Conservation (phyloP, 2,888 invertebrate species). For the Torymus tubicola region DNA sequence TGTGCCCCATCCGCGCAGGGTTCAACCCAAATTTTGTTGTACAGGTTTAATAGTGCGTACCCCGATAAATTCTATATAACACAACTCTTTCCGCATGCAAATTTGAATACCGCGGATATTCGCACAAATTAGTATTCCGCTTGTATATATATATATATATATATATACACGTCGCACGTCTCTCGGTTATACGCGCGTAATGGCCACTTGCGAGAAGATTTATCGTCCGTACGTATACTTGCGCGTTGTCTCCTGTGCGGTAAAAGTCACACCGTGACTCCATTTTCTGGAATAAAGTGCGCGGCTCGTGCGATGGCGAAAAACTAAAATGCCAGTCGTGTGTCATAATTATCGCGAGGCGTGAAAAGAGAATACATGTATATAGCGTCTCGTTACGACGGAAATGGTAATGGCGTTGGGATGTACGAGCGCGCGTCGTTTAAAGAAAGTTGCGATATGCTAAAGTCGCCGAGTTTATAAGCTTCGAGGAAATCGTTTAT, state of each 20-base stretch:
- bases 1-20: too few relatives aligned
- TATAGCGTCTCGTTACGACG: background rate
- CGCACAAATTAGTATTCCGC: constrained; percentile 20
- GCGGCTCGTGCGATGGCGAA: background rate
- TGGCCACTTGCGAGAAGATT: constrained; percentile 27
- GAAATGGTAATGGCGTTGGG: background rate
- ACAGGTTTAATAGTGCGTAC: too few relatives aligned
- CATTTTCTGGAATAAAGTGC: constrained; percentile 20
- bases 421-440: background rate
- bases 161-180: background rate
- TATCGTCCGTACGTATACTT: constrained; percentile 12
- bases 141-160: background rate
- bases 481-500: too few relatives aligned
- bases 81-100: constrained; percentile 1
- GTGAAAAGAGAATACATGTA: background rate
- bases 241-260: constrained; percentile 24
- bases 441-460: too few relatives aligned
- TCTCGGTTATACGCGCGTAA: background rate
- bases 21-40: too few relatives aligned
- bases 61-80: constrained; percentile 2
- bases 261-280: constrained; percentile 22
- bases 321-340: constrained; percentile 14
- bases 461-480: too few relatives aligned
- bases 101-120: background rate
- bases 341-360: constrained; percentile 10